Base-by-base conservation (phyloP, 2,797 vertebrate genomes). In the Microcaecilia unicolor region DNA sequence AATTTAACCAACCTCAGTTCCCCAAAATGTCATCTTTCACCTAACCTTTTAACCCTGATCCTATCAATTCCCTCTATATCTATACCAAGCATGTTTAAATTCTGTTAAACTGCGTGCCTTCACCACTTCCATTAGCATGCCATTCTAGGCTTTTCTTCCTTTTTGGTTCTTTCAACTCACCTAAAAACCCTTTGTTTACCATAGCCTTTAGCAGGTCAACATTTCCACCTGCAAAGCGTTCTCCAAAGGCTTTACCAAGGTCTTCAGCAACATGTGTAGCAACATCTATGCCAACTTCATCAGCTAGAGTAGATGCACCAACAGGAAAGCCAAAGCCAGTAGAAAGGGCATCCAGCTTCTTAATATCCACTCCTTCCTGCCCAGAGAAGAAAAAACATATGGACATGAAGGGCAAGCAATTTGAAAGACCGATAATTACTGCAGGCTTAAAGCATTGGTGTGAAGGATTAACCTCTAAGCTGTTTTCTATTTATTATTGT, bases 261-360 rank as follows among this genome's bases (percentile, higher is more conserved):
- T 97, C 92, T 43, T 96, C 89, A 0, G 89, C 86, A 24, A 98
- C 95, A 1, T 99, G 95, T 0, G 84, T 70, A 0, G 90, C 94
- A 2, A 99, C 93, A 1, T 99, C 95, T 23, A 99, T 86, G 1
- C 96, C 96, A 2, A 99, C 94, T 70, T 98, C 95, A 4, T 99
- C 96, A 1, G 88, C 80, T 53, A 99, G 64, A 0, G 94, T 92
- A 43, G 84, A 90, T 1, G 83, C 81, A 2, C 96, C 96, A 38
- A 99, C 89, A 0, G 96, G 96, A 34, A 99, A 98, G 23, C 96
- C 96, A 0, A 97, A 96, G 25, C 75, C 54, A 0, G 87, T 96
- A 29, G 92, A 93, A 43, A 99, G 70, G 9, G 73, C 33, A 6
- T 99, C 96, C 25, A 98, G 52, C 38, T 93, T 97, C 74, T 92